These are phyloP conservation scores for Smittia sp. DNA, from an alignment of 2,888 invertebrate species.

Conservation along the genomic window DNA sequence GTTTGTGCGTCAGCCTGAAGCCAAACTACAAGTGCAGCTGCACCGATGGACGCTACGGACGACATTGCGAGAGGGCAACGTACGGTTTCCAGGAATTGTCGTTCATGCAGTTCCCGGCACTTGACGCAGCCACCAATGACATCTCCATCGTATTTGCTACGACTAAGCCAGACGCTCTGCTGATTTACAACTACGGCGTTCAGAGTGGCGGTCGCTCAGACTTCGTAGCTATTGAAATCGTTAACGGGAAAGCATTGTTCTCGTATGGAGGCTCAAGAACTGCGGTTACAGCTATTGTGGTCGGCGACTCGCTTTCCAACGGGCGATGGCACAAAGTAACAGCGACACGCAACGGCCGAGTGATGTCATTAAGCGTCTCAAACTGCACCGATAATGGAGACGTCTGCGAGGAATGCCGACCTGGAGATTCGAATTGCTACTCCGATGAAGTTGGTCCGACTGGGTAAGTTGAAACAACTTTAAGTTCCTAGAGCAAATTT, in stretches of 20 bases:
- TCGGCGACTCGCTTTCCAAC: conserved; percentile 71
- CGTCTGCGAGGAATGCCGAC: conserved; percentile 79
- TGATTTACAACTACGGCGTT: conserved; percentile 88
- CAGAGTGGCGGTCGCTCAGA: conserved; percentile 87
- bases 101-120: conserved; percentile 80
- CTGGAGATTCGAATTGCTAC: conserved; percentile 78
- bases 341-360: conserved; percentile 84
- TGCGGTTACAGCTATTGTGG: conserved; percentile 77
- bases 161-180: conserved; percentile 76
- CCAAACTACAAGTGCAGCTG: conserved; percentile 80
- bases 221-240: conserved; percentile 87
- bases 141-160: conserved; percentile 89
- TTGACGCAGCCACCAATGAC: conserved; percentile 87
- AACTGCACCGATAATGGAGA: conserved; percentile 83
- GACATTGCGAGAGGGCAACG: conserved; percentile 86
- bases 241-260: conserved; percentile 79
- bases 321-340: conserved; percentile 91
- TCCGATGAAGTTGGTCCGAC: conserved; percentile 82
- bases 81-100: conserved; percentile 87
- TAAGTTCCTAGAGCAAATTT: not conserved
- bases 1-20: conserved; percentile 82
- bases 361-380: conserved; percentile 79
- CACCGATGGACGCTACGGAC: conserved; percentile 81
- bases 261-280: conserved; percentile 88
- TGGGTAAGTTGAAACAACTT: conserved; percentile 62